phyloP scores from a whole-genome alignment of 2,888 invertebrate species.

The Carabus problematicus region DNA sequence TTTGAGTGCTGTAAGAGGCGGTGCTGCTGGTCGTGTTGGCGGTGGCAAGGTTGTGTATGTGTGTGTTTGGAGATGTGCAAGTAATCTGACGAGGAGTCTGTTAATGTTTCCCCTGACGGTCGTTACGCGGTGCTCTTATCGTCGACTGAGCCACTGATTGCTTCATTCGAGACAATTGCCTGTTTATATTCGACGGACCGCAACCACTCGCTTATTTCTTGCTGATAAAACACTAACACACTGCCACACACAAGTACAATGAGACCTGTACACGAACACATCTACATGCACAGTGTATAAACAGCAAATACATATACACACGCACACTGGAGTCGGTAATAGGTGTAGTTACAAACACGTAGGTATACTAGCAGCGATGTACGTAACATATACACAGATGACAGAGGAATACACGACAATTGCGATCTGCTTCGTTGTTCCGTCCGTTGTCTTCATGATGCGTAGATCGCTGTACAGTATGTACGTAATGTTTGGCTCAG shows the following conservation, averaged over 20 bases:
- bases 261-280: neutral
- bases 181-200: slow-evolving; percentile 62
- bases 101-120: slow-evolving; percentile 61
- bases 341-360: slow-evolving; percentile 7
- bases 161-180: slow-evolving; percentile 63
- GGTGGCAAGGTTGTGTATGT: too few relatives aligned
- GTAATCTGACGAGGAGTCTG: slow-evolving; percentile 62
- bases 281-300: slow-evolving; percentile 3
- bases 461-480: neutral
- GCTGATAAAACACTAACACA: slow-evolving; percentile 52
- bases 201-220: slow-evolving; percentile 55
- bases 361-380: neutral
- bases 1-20: too few relatives aligned
- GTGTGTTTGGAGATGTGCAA: slow-evolving; percentile 55
- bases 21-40: neutral
- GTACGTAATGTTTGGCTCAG: too few relatives aligned
- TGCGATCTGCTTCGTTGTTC: too few relatives aligned
- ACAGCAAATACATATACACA: too few relatives aligned
- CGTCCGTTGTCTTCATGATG: neutral
- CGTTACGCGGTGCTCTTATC: slow-evolving; percentile 62
- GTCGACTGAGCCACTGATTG: slow-evolving; percentile 61
- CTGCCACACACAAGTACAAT: slow-evolving; percentile 7
- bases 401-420: neutral
- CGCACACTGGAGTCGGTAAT: slow-evolving; percentile 18
- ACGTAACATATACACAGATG: neutral